Base-by-base conservation (phyloP, 2,113 vertebrate species). In the Nesogale talazaci region DNA sequence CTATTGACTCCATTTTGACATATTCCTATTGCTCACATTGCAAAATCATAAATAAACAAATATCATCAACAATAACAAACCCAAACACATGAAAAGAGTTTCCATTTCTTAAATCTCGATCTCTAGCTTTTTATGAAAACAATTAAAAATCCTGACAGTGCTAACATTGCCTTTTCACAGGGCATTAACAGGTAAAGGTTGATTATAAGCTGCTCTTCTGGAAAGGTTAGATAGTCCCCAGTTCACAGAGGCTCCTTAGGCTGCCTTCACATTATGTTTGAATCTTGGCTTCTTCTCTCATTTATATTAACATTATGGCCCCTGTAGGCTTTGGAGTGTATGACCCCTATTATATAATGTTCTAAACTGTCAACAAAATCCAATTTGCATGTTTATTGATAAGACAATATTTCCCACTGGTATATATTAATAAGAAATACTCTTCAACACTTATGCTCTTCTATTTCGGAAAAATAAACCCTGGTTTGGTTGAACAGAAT, bases 301-400 rank as follows among this genome's bases (percentile, higher is more conserved):
- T 94, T 96, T 92, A 72, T 59, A 46, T 79, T 81, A 95, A 67
- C 29, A 90, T 29, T 20, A 38, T 65, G 46, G 82, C 57, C 79
- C 29, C 82, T 72, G 42, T 80, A 77, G 84, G 36, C 14, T 76
- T 91, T 72, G 75, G 78, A 80, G 46, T 92, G 83, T 94, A 70
- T 96, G 93, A 94, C 90, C 94, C 78, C 78, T 89, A 88, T 96
- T 96, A 87, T 70, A 34, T 92, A 96, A 91, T 34, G 91, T 95
- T 91, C 77, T 94, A 75, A 95, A 90, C 85, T 96, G 89, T 91
- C 95, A 95, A 57, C 74, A 40, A 91, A 94, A 52, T 42, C 91
- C 75, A 96, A 96, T 97, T 94, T 95, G 80, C 65, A 86, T 95
- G 89, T 94, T 97, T 94, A 91, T 90, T 95, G 89, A 94, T 94